Percentiles rank a stretch among this genome's conserved stretches.
Evolutionary conservation across 1,140 invertebrate species (phyloP).

Genomic region (Ditylenchus dipsaci): DNA sequence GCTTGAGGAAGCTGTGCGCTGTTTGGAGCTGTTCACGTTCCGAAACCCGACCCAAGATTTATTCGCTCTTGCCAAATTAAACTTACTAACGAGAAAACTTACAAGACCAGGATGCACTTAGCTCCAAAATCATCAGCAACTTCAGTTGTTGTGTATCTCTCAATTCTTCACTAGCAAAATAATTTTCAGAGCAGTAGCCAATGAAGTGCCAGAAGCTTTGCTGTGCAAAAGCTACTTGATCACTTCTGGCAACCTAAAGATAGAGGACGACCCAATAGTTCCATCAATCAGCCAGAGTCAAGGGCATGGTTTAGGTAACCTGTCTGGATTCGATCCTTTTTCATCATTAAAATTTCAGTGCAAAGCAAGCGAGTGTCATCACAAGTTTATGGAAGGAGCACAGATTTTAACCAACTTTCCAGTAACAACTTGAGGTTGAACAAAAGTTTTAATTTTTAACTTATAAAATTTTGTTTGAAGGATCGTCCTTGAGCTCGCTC

Average conservation of each 20-base stretch:
- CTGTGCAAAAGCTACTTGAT: constrained; percentile 9
- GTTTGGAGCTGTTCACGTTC: constrained; percentile 1
- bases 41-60: neutral
- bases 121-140: constrained; percentile 1
- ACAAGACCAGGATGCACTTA: constrained; percentile 1
- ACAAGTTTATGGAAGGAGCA: neutral
- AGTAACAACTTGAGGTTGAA: neutral
- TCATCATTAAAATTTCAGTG: neutral
- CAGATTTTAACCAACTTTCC: neutral
- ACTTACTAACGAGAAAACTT: neutral
- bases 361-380: neutral
- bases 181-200: constrained; percentile 8
- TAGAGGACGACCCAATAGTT: constrained; percentile 8
- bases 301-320: constrained; percentile 7
- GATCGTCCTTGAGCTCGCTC: neutral
- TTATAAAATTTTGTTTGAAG: neutral
- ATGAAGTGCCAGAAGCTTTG: constrained; percentile 13
- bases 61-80: constrained; percentile 8
- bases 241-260: neutral
- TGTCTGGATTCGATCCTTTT: neutral
- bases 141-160: neutral
- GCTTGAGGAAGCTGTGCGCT: constrained; percentile 1
- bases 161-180: neutral
- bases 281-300: neutral
- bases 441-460: neutral